phyloP scores from a whole-genome alignment of 2,113 vertebrate genomes.

The Macaca nemestrina region DNA sequence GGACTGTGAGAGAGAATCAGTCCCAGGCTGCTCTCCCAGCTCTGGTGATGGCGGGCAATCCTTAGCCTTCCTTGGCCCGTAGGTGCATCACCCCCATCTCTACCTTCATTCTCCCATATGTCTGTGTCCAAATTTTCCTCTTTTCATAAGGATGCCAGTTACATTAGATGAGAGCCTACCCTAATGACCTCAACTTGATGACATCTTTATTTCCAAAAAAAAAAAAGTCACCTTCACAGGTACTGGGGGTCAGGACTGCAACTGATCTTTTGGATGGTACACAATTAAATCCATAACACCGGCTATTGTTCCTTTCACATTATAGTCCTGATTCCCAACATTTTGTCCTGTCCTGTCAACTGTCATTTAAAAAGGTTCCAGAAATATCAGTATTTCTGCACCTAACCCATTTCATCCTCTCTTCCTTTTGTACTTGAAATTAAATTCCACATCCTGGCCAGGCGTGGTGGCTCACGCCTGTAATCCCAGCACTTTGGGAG shows the following conservation, averaged over 20 bases:
- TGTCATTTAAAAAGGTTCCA: neutral
- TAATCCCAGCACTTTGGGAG: no score
- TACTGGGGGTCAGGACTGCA: neutral
- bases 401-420: neutral
- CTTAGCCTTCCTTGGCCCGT: neutral
- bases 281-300: neutral
- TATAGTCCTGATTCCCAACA: neutral
- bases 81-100: neutral
- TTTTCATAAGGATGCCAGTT: neutral
- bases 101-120: neutral
- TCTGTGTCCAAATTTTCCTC: neutral
- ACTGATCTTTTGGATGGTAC: neutral
- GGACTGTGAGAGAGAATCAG: neutral
- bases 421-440: conserved; percentile 9
- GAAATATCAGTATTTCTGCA: neutral
- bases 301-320: neutral
- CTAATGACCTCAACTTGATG: neutral
- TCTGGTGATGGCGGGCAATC: neutral
- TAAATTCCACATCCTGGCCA: neutral
- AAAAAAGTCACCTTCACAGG: neutral
- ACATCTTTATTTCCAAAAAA: neutral
- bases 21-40: neutral
- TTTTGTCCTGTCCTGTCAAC: neutral
- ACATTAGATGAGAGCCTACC: neutral
- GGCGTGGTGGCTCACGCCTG: no score